phyloP scores from a whole-genome alignment of 2,888 invertebrate species.

The Oxycera nigricornis region DNA sequence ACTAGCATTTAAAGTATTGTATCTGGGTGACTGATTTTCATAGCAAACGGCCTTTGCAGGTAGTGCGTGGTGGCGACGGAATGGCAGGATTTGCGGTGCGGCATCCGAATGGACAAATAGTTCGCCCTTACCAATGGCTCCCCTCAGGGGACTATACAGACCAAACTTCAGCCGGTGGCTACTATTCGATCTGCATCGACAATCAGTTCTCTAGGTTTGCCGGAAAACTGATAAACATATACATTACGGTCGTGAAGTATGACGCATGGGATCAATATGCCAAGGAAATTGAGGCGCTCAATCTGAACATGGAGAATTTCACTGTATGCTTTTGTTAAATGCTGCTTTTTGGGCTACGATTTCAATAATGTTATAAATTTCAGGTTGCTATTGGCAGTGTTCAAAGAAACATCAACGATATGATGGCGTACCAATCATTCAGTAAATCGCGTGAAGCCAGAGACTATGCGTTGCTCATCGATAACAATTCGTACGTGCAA shows the following conservation, averaged over 20 bases:
- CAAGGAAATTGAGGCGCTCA: slow-evolving; percentile 85
- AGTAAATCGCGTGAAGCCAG: slow-evolving; percentile 80
- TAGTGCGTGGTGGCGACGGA: slow-evolving; percentile 90
- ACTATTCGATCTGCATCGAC: slow-evolving; percentile 90
- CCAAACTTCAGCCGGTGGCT: slow-evolving; percentile 79
- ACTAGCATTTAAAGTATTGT: too few species aligned
- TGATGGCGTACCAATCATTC: slow-evolving; percentile 83
- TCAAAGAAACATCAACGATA: slow-evolving; percentile 84
- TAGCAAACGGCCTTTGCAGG: too few species aligned
- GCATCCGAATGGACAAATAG: slow-evolving; percentile 82
- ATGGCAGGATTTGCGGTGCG: slow-evolving; percentile 92
- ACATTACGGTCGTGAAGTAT: slow-evolving; percentile 89
- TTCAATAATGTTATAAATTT: slow-evolving; percentile 39
- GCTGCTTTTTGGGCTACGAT: not conserved
- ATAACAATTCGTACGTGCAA: slow-evolving; percentile 86
- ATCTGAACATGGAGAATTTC: slow-evolving; percentile 88
- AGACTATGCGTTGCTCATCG: slow-evolving; percentile 80
- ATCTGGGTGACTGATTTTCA: too few species aligned
- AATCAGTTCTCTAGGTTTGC: slow-evolving; percentile 93
- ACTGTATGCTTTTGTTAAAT: slow-evolving; percentile 67
- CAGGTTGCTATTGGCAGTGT: slow-evolving; percentile 78
- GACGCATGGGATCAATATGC: slow-evolving; percentile 93
- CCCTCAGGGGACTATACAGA: slow-evolving; percentile 90
- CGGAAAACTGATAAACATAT: slow-evolving; percentile 86
- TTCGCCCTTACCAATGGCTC: slow-evolving; percentile 90